phyloP scores from a whole-genome alignment of 2,888 invertebrate genomes.

The Brachyptera risi region DNA sequence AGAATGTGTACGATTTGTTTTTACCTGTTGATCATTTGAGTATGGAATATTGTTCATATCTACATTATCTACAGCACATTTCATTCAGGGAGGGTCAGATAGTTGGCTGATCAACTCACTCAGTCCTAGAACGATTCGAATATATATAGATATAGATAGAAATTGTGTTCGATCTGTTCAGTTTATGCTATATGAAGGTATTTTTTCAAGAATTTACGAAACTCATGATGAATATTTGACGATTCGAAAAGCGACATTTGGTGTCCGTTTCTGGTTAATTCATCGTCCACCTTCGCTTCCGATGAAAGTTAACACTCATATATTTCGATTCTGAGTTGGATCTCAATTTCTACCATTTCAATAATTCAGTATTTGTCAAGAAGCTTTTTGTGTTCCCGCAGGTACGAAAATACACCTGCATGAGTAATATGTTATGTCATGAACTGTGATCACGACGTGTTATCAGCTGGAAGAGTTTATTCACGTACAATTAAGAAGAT shows the following conservation, averaged over 20 bases:
- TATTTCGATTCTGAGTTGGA: not conserved
- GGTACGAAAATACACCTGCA: not conserved
- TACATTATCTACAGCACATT: too few relatives aligned
- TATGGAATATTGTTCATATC: too few relatives aligned
- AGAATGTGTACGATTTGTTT: too few relatives aligned
- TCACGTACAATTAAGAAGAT: not conserved
- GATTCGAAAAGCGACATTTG: constrained; percentile 22
- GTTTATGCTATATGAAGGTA: constrained; percentile 6
- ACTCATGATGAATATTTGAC: constrained; percentile 14
- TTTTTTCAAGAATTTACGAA: constrained; percentile 19
- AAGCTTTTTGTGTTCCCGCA: constrained; percentile 9
- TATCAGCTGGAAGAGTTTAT: not conserved
- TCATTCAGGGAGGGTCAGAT: too few relatives aligned
- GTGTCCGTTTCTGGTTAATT: constrained; percentile 23
- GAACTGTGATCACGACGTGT: constrained; percentile 7
- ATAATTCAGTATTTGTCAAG: constrained; percentile 21
- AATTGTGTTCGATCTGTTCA: constrained; percentile 4
- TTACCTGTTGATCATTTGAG: too few relatives aligned
- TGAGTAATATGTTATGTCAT: constrained; percentile 13
- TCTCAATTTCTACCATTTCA: constrained; percentile 5
- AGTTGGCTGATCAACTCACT: too few relatives aligned
- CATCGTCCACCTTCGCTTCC: constrained; percentile 12
- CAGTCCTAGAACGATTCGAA: too few relatives aligned
- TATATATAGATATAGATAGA: not conserved
- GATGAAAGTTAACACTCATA: constrained; percentile 7